phyloP scores from a whole-genome alignment of 2,797 vertebrate species.

The Phoebastria nigripes region DNA sequence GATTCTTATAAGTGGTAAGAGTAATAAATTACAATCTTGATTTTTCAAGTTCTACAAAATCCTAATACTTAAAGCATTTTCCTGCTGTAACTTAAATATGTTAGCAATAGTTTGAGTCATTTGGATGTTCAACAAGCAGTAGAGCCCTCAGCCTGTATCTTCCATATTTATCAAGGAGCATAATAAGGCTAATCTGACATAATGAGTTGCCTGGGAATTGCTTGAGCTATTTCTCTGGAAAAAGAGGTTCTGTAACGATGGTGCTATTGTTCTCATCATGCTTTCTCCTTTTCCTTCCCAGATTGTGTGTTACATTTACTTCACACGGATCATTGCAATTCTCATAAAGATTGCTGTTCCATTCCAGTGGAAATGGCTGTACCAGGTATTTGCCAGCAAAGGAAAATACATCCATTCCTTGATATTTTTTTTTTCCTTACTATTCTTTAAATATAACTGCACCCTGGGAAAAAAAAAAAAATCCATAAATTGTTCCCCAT shows the following conservation, averaged over 20 bases:
- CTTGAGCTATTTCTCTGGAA: neutral
- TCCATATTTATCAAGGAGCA: neutral
- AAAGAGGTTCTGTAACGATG: neutral
- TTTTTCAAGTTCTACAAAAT: slow-evolving; percentile 1
- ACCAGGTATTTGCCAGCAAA: slow-evolving; percentile 75
- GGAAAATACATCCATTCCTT: neutral
- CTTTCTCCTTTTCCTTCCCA: slow-evolving; percentile 30
- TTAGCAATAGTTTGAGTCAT: neutral
- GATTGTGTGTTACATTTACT: slow-evolving; percentile 90
- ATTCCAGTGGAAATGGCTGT: slow-evolving; percentile 90
- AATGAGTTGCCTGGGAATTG: neutral
- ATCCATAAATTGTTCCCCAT: neutral
- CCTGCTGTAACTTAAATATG: neutral
- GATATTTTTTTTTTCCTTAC: neutral
- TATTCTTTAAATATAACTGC: neutral
- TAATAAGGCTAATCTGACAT: neutral
- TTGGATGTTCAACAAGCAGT: neutral
- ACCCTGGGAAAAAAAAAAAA: neutral
- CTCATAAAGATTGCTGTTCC: slow-evolving; percentile 87
- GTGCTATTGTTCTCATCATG: neutral
- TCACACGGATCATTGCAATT: slow-evolving; percentile 87
- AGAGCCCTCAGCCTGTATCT: neutral
- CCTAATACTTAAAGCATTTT: neutral
- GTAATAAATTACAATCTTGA: neutral
- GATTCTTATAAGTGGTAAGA: neutral